Evolutionary conservation across 2,797 vertebrate genomes (phyloP), one percentile per base, ranked within the genome.

Genomic region (Rhinoraja longicauda): DNA sequence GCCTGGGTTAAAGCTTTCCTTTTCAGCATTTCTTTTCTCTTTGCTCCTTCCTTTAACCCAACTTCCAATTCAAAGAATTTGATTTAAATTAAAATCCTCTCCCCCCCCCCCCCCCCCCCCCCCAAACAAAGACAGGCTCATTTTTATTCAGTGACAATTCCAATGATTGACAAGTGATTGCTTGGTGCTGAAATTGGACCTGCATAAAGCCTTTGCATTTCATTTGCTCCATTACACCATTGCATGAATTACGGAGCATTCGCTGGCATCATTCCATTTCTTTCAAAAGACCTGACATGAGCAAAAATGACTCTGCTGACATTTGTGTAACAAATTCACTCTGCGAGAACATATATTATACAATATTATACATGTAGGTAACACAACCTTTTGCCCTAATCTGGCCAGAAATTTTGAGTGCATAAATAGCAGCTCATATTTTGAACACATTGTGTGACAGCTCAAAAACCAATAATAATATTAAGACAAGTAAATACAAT

Each of bases 181-280:
- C 96, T 96, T 95, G 95, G 96, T 95, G 95, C 95, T 95, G 96
- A 96, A 97, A 96, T 96, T 96, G 96, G 96, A 96, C 96, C 96
- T 95, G 95, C 94, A 95, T 95, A 95, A 96, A 96, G 96, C 96
- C 96, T 96, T 95, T 97, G 96, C 96, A 97, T 97, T 97, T 97
- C 96, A 97, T 97, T 96, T 97, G 96, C 97, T 97, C 96, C 96
- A 97, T 97, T 97, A 97, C 97, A 97, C 96, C 96, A 95, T 93
- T 94, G 96, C 95, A 97, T 96, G 96, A 97, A 97, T 97, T 97
- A 97, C 96, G 95, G 96, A 96, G 95, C 96, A 95, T 96, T 96
- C 94, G 94, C 94, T 95, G 96, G 96, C 96, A 96, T 96, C 95
- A 95, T 96, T 96, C 96, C 96, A 96, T 96, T 96, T 96, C 96